Evolutionary conservation across 2,797 vertebrate species (phyloP), one percentile per base, ranked within the genome.

Genomic region (Erithacus rubecula): DNA sequence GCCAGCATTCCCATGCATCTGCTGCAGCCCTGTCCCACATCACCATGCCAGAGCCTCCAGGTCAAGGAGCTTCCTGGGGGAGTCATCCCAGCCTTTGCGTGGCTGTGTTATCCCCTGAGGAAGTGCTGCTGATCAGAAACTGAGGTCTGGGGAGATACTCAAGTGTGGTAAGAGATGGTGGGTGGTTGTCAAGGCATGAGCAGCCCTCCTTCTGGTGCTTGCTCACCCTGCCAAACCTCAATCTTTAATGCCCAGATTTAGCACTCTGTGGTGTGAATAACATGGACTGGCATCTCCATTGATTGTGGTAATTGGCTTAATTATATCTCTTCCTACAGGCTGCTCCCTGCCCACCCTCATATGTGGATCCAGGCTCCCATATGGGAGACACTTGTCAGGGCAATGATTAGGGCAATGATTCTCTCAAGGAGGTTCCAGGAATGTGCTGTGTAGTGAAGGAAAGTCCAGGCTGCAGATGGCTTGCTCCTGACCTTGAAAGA

Each of bases 301-400:
- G 78, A 87, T 78, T 89, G 70, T 3, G 2, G 22, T 89, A 95
- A 94, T 77, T 87, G 75, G 68, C 68, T 94, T 95, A 93, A 95
- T 94, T 91, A 87, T 47, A 83, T 58, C 53, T 80, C 39, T 67
- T 92, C 77, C 24, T 56, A 46, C 53, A 82, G 34, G 60, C 67
- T 91, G 63, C 37, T 90, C 80, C 64, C 64, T 87, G 71, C 51
- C 64, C 3, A 1, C 44, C 58, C 52, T 87, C 60, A 22, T 82
- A n/a, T 0, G 0, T 56, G 71, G 60, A 84, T n/a, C 10, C 18
- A 67, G 60, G 37, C 44, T 63, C 49, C 55, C 4, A 1, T 49
- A 86, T 70, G 34, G 68, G 41, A 74, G 43, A 81, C 15, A 55
- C 44, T 65, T 86, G 14, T 79, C 69, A 77, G 49, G 75, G 36